A percentile compares a stretch with the other conserved stretches of the same genome.
phyloP scores from a whole-genome alignment of 2,797 vertebrate genomes.

The Cirrhinus molitorella region DNA sequence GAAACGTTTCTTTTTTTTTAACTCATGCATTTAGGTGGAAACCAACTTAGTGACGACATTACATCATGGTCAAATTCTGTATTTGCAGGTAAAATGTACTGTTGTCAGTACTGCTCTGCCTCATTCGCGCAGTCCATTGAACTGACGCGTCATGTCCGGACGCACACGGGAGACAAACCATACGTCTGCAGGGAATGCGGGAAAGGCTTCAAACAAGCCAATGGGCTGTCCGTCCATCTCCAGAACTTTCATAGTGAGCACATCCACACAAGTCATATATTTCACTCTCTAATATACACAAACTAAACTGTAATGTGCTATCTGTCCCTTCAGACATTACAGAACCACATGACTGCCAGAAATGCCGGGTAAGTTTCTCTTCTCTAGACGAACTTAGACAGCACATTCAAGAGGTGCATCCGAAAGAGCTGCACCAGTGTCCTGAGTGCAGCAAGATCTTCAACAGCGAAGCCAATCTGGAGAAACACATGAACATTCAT shows the following conservation, averaged over 20 bases:
- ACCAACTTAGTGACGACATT: too few species aligned
- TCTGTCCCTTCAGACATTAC: conserved; percentile 77
- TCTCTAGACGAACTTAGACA: conserved; percentile 86
- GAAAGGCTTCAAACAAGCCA: conserved; percentile 92
- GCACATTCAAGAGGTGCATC: conserved; percentile 86
- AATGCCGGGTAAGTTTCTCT: conserved; percentile 89
- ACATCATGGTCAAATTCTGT: not conserved
- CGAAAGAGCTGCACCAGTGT: conserved; percentile 88
- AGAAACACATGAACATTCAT: conserved; percentile 84
- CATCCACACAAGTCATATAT: not conserved
- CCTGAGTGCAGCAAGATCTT: conserved; percentile 85
- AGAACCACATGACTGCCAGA: conserved; percentile 90
- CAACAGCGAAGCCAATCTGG: conserved; percentile 81
- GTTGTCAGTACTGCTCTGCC: conserved; percentile 89
- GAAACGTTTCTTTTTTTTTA: not conserved
- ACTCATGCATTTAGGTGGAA: not conserved
- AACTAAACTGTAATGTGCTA: not conserved
- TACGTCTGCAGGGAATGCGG: conserved; percentile 90
- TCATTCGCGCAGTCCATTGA: conserved; percentile 91
- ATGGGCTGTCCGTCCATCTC: conserved; percentile 89
- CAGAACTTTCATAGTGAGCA: conserved; percentile 88
- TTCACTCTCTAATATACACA: not conserved
- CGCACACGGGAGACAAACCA: conserved; percentile 90
- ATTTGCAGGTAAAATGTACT: conserved; percentile 88
- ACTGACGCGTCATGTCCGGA: conserved; percentile 86